phyloP scores from a whole-genome alignment of 1,140 invertebrate genomes.

The Nymphalis io region DNA sequence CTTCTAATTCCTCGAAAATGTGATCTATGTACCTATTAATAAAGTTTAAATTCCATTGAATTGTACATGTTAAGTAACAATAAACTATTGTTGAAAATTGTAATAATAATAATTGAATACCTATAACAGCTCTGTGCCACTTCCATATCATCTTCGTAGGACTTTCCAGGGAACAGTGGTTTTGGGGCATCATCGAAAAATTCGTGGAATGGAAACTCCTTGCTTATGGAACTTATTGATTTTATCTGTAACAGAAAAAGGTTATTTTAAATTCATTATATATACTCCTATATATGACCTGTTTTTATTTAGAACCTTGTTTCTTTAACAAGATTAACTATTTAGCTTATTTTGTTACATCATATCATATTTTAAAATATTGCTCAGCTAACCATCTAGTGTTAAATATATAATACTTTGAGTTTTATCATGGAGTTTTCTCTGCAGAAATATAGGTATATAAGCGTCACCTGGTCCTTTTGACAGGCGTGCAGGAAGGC shows the following conservation, averaged over 20 bases:
- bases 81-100: not conserved
- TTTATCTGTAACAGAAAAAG: slow-evolving; percentile 53
- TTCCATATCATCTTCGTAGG: slow-evolving; percentile 93
- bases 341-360: no score
- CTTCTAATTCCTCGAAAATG: slow-evolving; percentile 98
- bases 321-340: no score
- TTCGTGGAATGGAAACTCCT: slow-evolving; percentile 95
- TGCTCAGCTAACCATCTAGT: no score
- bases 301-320: no score
- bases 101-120: slow-evolving; percentile 52
- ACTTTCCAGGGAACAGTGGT: slow-evolving; percentile 92
- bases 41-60: not conserved
- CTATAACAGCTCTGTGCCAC: slow-evolving; percentile 96
- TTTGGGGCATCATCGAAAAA: slow-evolving; percentile 97
- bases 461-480: slow-evolving; percentile 44
- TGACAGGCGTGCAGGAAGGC: slow-evolving; percentile 84
- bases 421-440: no score
- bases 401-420: no score
- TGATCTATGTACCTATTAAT: slow-evolving; percentile 91
- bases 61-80: no score
- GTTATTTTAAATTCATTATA: no score
- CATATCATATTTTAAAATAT: no score
- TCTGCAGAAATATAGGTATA: not conserved
- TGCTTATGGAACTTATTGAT: slow-evolving; percentile 76
- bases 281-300: no score